Evolutionary conservation across 2,113 vertebrate species (phyloP).

Genomic region (Pundamilia nyererei): DNA sequence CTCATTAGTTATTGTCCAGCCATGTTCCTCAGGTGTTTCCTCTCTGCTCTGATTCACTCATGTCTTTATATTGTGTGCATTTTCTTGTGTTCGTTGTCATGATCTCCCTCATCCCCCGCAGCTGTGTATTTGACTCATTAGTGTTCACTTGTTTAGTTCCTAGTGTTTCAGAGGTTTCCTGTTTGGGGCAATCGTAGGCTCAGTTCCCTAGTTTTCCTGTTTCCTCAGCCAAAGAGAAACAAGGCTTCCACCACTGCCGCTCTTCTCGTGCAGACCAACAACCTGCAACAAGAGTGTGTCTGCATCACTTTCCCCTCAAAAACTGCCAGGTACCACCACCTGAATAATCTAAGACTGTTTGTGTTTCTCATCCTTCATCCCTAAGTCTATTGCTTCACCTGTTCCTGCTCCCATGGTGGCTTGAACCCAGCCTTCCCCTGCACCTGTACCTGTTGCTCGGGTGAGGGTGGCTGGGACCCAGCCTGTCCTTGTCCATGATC

Average conservation of each 20-base stretch:
- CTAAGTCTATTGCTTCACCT: background rate
- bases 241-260: background rate
- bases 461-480: background rate
- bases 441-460: background rate
- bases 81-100: background rate
- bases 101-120: background rate
- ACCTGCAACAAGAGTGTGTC: background rate
- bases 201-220: background rate
- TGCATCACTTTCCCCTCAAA: background rate
- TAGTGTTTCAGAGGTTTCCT: background rate
- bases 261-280: background rate
- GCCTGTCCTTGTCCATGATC: background rate
- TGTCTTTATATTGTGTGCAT: background rate
- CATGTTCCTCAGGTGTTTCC: background rate
- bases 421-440: background rate
- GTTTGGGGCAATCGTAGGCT: background rate
- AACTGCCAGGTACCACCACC: background rate
- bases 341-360: background rate
- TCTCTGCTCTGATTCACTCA: background rate
- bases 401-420: background rate
- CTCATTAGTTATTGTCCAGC: background rate
- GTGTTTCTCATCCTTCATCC: background rate
- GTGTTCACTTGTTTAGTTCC: background rate
- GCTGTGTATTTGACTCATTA: background rate
- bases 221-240: background rate